These are phyloP conservation scores for Eremobia ochroleuca DNA, from an alignment of 2,888 invertebrate species.

Conservation along the genomic window DNA sequence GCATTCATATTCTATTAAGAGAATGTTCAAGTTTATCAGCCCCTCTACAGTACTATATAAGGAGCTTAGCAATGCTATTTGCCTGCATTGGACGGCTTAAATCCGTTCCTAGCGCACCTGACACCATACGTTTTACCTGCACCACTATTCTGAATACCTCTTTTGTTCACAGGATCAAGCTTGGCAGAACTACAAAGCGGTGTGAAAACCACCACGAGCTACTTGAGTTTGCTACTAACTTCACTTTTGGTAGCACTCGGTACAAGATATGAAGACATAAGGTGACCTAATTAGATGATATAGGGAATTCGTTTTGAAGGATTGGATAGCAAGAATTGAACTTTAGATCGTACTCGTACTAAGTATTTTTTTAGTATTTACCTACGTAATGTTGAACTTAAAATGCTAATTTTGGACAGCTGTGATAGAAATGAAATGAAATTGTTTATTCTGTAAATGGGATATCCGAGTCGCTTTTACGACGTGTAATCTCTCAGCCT, in stretches of 20 bases:
- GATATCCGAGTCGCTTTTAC: not conserved
- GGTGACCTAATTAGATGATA: conserved; percentile 81
- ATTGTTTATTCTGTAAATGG: not conserved
- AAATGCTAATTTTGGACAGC: not conserved
- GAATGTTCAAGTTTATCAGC: not conserved
- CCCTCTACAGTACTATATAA: not conserved
- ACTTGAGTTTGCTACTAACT: conserved; percentile 79
- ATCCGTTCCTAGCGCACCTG: not conserved
- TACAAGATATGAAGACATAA: conserved; percentile 77
- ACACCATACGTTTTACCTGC: not conserved
- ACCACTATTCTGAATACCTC: conserved; percentile 19
- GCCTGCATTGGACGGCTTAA: not conserved
- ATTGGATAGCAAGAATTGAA: conserved; percentile 55
- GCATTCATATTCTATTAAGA: not conserved
- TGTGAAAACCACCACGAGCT: conserved; percentile 85
- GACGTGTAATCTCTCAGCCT: too few species aligned
- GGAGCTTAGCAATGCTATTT: not conserved
- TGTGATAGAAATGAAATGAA: not conserved
- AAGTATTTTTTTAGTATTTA: not conserved
- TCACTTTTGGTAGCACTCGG: conserved; percentile 78
- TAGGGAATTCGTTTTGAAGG: conserved; percentile 51
- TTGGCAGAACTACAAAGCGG: conserved; percentile 88
- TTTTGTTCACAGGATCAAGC: conserved; percentile 82
- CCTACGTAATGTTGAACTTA: not conserved
- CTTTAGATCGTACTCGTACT: conserved; percentile 18